Conservation (phyloP, 2,888 invertebrate species). For the Pyrochroa serraticornis region DNA sequence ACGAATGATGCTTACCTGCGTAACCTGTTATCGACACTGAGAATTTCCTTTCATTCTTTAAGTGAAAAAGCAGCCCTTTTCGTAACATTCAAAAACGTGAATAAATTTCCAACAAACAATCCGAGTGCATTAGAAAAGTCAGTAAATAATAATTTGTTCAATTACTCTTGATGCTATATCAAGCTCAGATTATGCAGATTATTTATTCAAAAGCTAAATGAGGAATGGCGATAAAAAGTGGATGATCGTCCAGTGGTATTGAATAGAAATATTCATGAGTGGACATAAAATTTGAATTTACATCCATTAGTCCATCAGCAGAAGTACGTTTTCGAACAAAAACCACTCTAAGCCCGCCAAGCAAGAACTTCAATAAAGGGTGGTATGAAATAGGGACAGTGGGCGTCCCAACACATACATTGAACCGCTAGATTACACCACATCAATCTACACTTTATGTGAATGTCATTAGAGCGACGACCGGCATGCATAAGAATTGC, state of each 20-base stretch:
- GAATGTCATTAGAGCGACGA: no score
- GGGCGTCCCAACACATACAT: constrained; percentile 20
- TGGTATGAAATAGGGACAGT: constrained; percentile 24
- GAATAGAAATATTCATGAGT: constrained; percentile 32
- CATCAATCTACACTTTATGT: constrained; percentile 19
- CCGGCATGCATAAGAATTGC: no score
- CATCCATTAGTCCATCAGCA: constrained; percentile 32
- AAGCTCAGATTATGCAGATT: constrained; percentile 8
- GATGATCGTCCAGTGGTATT: constrained; percentile 23
- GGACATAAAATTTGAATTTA: constrained; percentile 32
- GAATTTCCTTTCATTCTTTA: constrained; percentile 21
- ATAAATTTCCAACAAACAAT: no score
- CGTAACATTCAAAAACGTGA: constrained; percentile 8
- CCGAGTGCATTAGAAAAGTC: no score
- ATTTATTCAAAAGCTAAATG: constrained; percentile 24
- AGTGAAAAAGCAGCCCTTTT: constrained; percentile 13
- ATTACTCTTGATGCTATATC: background rate
- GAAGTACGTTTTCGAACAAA: constrained; percentile 31
- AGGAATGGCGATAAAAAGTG: constrained; percentile 27
- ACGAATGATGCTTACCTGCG: constrained; percentile 27
- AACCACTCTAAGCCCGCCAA: constrained; percentile 27
- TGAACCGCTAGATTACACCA: constrained; percentile 16
- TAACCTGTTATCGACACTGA: constrained; percentile 26
- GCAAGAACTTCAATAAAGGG: constrained; percentile 25
- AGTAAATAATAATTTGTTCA: background rate